These are phyloP conservation scores for Oryzias javanicus DNA, from an alignment of 2,113 vertebrate species.

Conservation along the genomic window DNA sequence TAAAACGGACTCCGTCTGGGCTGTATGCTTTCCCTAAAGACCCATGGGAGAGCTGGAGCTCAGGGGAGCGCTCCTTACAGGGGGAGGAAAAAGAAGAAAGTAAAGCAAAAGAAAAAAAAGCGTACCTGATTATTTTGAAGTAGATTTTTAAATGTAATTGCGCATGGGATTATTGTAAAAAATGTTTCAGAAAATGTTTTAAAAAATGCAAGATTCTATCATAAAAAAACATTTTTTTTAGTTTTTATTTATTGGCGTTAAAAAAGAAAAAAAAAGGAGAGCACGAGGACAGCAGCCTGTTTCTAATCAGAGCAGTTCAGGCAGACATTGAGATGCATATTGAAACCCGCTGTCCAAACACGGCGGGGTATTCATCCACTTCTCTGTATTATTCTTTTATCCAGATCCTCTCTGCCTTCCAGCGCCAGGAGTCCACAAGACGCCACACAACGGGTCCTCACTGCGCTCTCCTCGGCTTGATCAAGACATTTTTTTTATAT, in stretches of 20 bases:
- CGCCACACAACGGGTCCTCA: conserved; percentile 91
- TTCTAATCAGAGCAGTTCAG: conserved; percentile 46
- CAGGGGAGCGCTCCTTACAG: conserved; percentile 70
- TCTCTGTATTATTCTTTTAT: conserved; percentile 59
- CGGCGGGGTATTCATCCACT: conserved; percentile 59
- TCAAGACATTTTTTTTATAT: conserved; percentile 67
- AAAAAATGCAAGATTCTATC: background rate
- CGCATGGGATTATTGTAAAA: too few relatives aligned
- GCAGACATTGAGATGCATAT: conserved; percentile 58
- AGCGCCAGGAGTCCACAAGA: conserved; percentile 93
- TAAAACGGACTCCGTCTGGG: conserved; percentile 77
- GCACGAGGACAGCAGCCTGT: conserved; percentile 24
- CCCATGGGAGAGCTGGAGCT: conserved; percentile 70
- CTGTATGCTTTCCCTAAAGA: conserved; percentile 79
- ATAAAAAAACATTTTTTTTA: background rate
- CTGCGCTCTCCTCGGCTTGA: conserved; percentile 94
- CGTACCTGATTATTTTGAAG: conserved; percentile 18
- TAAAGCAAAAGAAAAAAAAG: conserved; percentile 24
- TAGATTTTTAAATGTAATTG: background rate
- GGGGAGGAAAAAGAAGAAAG: background rate
- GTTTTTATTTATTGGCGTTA: background rate
- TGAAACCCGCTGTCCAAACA: conserved; percentile 71
- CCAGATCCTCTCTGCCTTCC: conserved; percentile 73
- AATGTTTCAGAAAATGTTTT: background rate
- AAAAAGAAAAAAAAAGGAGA: background rate